Conservation (phyloP, 2,888 invertebrate genomes). For the Oscheius sp. region DNA sequence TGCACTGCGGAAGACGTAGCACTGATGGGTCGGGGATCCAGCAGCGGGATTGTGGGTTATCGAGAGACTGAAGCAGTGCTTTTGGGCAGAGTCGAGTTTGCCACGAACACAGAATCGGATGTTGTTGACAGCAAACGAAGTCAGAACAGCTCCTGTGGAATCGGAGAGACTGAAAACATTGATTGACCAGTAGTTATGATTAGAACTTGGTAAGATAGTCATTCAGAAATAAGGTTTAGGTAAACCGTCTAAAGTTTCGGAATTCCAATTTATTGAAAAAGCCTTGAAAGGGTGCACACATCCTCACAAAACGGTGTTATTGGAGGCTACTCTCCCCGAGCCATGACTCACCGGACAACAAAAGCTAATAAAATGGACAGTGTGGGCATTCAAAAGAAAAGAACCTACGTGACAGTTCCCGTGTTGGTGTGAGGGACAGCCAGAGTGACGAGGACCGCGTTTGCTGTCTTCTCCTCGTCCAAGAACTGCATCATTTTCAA, state of each 20-base stretch:
- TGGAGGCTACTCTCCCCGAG: no score
- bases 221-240: no score
- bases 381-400: background rate
- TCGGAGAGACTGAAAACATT: conserved; percentile 79
- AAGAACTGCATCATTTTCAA: conserved; percentile 74
- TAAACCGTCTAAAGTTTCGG: no score
- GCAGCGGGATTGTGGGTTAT: conserved; percentile 79
- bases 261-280: no score
- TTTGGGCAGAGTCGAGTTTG: conserved; percentile 83
- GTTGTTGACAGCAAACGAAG: conserved; percentile 81
- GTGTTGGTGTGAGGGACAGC: conserved; percentile 92
- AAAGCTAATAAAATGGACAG: background rate
- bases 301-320: no score
- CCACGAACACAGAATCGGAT: conserved; percentile 89
- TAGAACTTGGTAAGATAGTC: no score
- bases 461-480: conserved; percentile 81
- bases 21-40: conserved; percentile 82
- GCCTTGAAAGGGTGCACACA: no score
- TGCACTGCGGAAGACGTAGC: conserved; percentile 89
- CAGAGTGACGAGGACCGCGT: conserved; percentile 85
- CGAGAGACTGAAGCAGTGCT: conserved; percentile 95
- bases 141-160: conserved; percentile 85
- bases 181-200: background rate
- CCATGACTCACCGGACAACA: background rate
- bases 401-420: conserved; percentile 89